phyloP scores from a whole-genome alignment of 2,797 vertebrate species.

The Dallia pectoralis region DNA sequence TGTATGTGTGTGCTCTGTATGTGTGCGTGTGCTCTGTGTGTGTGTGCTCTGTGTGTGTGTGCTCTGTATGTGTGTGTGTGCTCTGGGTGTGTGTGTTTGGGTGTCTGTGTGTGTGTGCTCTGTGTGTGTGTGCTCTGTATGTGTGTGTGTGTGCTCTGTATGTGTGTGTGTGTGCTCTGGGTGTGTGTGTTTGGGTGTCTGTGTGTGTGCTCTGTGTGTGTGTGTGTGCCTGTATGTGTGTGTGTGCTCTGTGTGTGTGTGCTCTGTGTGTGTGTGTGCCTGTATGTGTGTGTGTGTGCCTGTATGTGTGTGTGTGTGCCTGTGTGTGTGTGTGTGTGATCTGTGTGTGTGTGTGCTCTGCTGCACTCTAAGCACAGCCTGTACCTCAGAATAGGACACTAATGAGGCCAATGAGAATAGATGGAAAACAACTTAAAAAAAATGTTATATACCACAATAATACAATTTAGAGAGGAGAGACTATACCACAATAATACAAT shows the following conservation, averaged over 20 bases:
- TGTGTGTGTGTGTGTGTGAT: constrained; percentile 24
- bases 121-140: no score
- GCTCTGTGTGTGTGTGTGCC: constrained; percentile 7
- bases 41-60: neutral
- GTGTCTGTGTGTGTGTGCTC: constrained; percentile 6
- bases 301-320: no score
- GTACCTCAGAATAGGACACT: constrained; percentile 65
- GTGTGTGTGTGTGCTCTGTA: constrained; percentile 7
- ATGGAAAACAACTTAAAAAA: constrained; percentile 63
- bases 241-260: neutral
- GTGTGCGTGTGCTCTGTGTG: no score
- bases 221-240: neutral
- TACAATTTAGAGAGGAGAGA: constrained; percentile 57
- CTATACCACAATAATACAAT: no score
- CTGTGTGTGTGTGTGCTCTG: constrained; percentile 10
- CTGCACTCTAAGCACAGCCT: constrained; percentile 48
- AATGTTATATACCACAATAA: constrained; percentile 58
- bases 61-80: constrained; percentile 6
- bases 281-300: neutral
- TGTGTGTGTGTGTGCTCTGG: constrained; percentile 7
- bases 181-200: no score
- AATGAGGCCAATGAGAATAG: constrained; percentile 74
- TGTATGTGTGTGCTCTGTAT: no score
- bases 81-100: no score
- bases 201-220: constrained; percentile 6